Percentiles rank a stretch among this genome's conserved stretches.
These are phyloP conservation scores for Theocolax elegans DNA, from an alignment of 1,140 invertebrate genomes.

Conservation along the genomic window DNA sequence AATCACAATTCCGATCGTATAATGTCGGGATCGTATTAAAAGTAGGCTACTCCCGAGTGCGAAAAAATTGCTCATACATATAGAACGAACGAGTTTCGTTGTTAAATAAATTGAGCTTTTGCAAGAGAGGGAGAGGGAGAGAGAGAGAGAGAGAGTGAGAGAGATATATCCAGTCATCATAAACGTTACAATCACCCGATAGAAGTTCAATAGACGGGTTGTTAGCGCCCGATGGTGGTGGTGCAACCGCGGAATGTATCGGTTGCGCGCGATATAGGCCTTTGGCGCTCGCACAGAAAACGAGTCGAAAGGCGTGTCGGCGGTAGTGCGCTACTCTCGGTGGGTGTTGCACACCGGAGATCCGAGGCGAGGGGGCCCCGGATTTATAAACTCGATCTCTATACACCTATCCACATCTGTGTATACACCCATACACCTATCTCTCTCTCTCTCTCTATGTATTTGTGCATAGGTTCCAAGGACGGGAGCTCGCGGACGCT, in stretches of 20 bases:
- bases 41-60: constrained; percentile 7
- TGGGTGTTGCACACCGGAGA: constrained; percentile 9
- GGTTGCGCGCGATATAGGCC: neutral
- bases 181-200: constrained; percentile 34
- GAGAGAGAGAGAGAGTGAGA: too few species aligned
- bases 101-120: constrained; percentile 42
- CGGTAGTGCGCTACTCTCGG: constrained; percentile 35
- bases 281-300: neutral
- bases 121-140: constrained; percentile 27
- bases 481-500: constrained; percentile 47
- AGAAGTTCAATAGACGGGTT: constrained; percentile 34
- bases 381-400: constrained; percentile 27
- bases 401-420: too few species aligned
- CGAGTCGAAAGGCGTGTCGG: constrained; percentile 52
- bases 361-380: neutral
- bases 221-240: constrained; percentile 32
- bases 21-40: constrained; percentile 17
- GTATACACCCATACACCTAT: too few species aligned
- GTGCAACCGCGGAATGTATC: constrained; percentile 52
- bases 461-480: too few species aligned
- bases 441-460: too few species aligned
- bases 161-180: constrained; percentile 31
- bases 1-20: too few species aligned
- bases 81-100: neutral
- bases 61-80: constrained; percentile 2